Percentiles rank a stretch among this genome's conserved stretches.
These are phyloP conservation scores for Sylvicapra grimmia DNA, from an alignment of 2,113 vertebrate genomes.

Conservation along the genomic window DNA sequence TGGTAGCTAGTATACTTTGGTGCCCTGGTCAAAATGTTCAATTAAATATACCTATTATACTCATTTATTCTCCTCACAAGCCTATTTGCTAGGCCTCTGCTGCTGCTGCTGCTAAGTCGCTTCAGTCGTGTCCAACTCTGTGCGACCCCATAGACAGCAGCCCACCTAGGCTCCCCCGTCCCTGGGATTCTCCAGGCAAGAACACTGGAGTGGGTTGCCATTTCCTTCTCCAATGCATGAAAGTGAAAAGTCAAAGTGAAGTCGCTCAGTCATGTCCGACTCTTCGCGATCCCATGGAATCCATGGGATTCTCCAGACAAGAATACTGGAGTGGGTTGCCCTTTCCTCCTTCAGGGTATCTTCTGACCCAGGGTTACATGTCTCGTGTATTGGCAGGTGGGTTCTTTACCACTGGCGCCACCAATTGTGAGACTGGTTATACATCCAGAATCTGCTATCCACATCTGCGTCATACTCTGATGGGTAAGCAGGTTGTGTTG, in stretches of 20 bases:
- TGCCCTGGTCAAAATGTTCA: neutral
- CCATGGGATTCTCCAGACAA: neutral
- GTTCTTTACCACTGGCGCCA: neutral
- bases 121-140: neutral
- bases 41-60: neutral
- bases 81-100: neutral
- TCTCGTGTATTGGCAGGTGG: fast-evolving
- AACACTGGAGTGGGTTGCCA: no score
- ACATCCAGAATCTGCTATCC: neutral
- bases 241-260: no score
- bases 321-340: neutral
- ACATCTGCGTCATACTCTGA: neutral
- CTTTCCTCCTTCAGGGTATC: neutral
- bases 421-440: neutral
- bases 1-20: neutral
- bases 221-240: no score
- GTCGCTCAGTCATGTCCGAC: neutral
- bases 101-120: neutral
- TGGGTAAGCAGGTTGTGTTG: neutral
- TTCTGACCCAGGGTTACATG: neutral
- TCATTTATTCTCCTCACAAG: neutral
- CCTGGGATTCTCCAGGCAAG: no score
- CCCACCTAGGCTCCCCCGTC: no score
- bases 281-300: neutral
- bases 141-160: no score